Conservation (phyloP, 2,888 invertebrate genomes). For the Pycnomerus fuliginosus region DNA sequence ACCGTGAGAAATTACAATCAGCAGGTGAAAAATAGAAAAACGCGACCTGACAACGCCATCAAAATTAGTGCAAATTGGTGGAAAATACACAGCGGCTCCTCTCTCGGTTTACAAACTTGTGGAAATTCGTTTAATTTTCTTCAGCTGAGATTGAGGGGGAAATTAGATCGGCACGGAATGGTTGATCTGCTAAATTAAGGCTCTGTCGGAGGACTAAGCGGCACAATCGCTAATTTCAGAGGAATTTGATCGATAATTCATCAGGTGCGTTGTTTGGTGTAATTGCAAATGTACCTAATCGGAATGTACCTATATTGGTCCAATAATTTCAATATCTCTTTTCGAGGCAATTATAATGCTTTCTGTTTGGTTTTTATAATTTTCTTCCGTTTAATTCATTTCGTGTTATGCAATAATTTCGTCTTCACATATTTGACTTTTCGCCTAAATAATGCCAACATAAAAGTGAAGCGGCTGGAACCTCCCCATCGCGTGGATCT, state of each 20-base stretch:
- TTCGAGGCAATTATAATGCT: too few species aligned
- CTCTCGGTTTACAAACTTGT: slow-evolving; percentile 27
- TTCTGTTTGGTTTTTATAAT: too few species aligned
- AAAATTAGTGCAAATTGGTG: slow-evolving; percentile 55
- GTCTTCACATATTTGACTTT: too few species aligned
- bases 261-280: too few species aligned
- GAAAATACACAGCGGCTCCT: slow-evolving; percentile 50
- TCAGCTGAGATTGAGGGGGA: not conserved
- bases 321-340: too few species aligned
- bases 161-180: slow-evolving; percentile 5
- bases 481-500: too few species aligned
- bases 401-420: too few species aligned
- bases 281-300: too few species aligned
- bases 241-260: slow-evolving; percentile 5
- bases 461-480: too few species aligned
- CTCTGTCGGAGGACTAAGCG: slow-evolving; percentile 9
- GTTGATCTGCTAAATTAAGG: slow-evolving; percentile 14
- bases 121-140: not conserved
- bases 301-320: too few species aligned
- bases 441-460: too few species aligned
- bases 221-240: slow-evolving; percentile 19
- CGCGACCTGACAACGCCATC: slow-evolving; percentile 50
- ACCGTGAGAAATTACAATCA: slow-evolving; percentile 53
- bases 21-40: slow-evolving; percentile 53
- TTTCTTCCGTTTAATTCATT: too few species aligned